Percentiles rank a stretch among this genome's conserved stretches.
Conservation (phyloP, 2,888 invertebrate genomes). For the Lamproptera curius region DNA sequence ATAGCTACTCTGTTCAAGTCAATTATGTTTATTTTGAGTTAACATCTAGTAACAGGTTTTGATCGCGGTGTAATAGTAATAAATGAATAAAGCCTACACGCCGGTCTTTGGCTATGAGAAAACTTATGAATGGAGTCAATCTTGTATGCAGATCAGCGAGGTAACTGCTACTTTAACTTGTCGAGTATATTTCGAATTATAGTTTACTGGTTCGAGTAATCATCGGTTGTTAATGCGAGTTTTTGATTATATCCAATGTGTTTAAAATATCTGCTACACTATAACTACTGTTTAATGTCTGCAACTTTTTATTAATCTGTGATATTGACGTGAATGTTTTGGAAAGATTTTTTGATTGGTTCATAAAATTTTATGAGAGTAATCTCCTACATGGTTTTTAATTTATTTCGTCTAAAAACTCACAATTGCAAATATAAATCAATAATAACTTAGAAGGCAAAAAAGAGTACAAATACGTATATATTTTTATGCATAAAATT, state of each 20-base stretch:
- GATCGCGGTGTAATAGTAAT: slow-evolving; percentile 14
- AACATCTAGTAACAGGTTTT: slow-evolving; percentile 11
- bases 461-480: no score
- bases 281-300: neutral
- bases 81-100: slow-evolving; percentile 11
- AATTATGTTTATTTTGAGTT: slow-evolving; percentile 16
- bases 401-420: no score
- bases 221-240: neutral
- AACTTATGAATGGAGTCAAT: slow-evolving; percentile 20
- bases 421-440: no score
- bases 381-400: no score
- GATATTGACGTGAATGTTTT: no score
- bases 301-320: no score
- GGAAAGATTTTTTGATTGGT: no score
- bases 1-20: slow-evolving; percentile 4
- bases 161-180: slow-evolving; percentile 5
- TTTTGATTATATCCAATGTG: neutral
- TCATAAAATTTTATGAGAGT: no score
- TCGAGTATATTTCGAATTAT: neutral
- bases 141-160: slow-evolving; percentile 15
- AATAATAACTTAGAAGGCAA: no score
- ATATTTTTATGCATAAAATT: no score
- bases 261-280: neutral
- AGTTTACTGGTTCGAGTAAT: neutral
- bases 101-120: slow-evolving; percentile 15